Percentiles rank a stretch among this genome's conserved stretches.
phyloP scores from a whole-genome alignment of 2,797 vertebrate species.

The Acanthiza pusilla region DNA sequence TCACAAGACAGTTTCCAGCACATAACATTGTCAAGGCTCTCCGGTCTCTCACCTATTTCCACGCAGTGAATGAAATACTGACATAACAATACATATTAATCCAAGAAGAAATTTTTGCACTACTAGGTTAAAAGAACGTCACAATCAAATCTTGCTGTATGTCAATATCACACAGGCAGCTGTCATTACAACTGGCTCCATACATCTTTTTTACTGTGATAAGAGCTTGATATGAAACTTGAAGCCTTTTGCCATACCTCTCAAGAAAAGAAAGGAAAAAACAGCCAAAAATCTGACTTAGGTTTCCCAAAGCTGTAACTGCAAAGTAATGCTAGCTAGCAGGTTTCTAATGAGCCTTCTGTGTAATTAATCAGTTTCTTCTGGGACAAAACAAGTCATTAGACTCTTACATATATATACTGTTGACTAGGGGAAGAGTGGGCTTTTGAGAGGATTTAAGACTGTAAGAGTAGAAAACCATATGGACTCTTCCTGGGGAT shows the following conservation, averaged over 20 bases:
- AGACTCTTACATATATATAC: not conserved
- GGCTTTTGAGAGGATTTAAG: not conserved
- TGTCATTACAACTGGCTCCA: not conserved
- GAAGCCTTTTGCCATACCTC: not conserved
- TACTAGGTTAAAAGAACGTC: constrained; percentile 3
- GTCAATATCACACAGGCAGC: not conserved
- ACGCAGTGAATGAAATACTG: not conserved
- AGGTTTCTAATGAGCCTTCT: constrained; percentile 79
- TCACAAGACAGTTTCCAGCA: constrained; percentile 1
- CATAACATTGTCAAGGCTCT: not conserved
- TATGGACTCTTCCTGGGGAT: not conserved
- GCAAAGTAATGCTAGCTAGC: constrained; percentile 60
- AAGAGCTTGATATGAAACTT: constrained; percentile 51
- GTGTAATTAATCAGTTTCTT: constrained; percentile 74
- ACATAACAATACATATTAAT: not conserved
- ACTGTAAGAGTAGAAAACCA: not conserved
- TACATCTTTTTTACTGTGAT: constrained; percentile 8
- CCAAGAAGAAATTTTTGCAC: not conserved
- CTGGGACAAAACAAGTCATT: constrained; percentile 51
- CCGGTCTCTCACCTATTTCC: not conserved
- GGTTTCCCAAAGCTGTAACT: constrained; percentile 63
- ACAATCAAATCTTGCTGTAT: not conserved
- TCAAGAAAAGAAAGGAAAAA: not conserved
- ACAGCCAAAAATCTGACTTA: constrained; percentile 3
- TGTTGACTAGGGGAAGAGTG: not conserved